Base-by-base conservation (phyloP, 2,888 invertebrate species). In the Thymelicus lineola region DNA sequence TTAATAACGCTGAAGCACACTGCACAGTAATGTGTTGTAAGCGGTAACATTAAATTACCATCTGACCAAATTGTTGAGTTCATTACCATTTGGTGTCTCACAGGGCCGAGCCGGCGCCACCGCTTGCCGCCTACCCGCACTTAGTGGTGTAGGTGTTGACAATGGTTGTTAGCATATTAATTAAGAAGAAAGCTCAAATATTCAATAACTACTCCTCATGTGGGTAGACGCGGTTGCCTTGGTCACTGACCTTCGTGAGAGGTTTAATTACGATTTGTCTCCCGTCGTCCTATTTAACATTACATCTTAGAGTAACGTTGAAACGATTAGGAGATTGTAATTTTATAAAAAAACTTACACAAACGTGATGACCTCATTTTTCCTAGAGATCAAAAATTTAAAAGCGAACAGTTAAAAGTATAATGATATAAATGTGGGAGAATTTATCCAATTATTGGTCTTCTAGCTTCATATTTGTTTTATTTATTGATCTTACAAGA, bases 91-190 rank as follows among this genome's bases (percentile, higher is more conserved):
- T 12, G 6, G 7, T 17, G 50, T 6, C n/a, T 28, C 42, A 42
- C 50, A 12, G 10, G 28, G 20, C 42, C 42, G 42, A 9, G 10
- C 10, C 53, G 53, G 53, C 53, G 53, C 53, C 53, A 53, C 86
- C 84, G 84, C 77, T 80, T 75, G 74, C 80, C 86, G 81, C 88
- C 86, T 58, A 62, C 84, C 62, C 38, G 67, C 67, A 60, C 66
- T 66, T 60, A 36, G 60, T 86, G 86, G 77, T 74, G 91, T 91
- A 86, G 91, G 91, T 85, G 90, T 86, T 86, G 88, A 91, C 91
- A 90, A 91, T 91, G 89, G 86, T 86, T 88, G 86, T 90, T 90
- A 89, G 90, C 90, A 91, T 91, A 90, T 90, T 91, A 91, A 92
- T 92, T 91, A 90, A 87, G 87, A 91, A 89, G 91, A 91, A 91